Conservation (phyloP, 1,140 invertebrate species). For the Paraescarpia echinospica region DNA sequence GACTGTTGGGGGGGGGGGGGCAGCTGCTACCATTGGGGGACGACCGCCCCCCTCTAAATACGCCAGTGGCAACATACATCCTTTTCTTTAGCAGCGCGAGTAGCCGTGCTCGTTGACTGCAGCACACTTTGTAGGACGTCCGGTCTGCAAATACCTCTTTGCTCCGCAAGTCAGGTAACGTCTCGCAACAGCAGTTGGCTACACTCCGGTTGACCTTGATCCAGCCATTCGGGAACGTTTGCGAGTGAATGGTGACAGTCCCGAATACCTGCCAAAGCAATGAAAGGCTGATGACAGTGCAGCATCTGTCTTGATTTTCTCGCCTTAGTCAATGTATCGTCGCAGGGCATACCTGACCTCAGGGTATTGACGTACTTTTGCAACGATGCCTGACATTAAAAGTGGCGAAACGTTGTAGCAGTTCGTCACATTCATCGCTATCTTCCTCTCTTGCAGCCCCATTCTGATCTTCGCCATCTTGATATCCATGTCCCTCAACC, state of each 20-base stretch:
- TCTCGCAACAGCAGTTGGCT: not conserved
- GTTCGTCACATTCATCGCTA: not conserved
- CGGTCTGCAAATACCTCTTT: not conserved
- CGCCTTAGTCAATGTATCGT: not conserved
- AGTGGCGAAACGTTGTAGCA: not conserved
- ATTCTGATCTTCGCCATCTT: not conserved
- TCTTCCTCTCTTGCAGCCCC: not conserved
- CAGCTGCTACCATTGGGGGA: no score
- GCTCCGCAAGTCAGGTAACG: not conserved
- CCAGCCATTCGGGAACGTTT: not conserved
- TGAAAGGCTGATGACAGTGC: not conserved
- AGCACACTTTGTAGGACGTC: not conserved
- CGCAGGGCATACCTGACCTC: not conserved
- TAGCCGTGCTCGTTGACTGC: not conserved
- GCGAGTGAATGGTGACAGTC: not conserved
- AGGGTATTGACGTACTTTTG: not conserved
- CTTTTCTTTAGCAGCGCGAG: not conserved
- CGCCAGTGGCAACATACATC: no score
- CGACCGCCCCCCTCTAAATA: no score
- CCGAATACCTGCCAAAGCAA: not conserved
- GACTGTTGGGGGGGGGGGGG: no score
- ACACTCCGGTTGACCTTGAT: not conserved
- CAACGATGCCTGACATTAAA: not conserved
- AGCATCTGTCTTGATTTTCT: not conserved
- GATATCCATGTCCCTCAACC: not conserved